Base-by-base conservation (phyloP, 2,888 invertebrate species). In the Merodon equestris region DNA sequence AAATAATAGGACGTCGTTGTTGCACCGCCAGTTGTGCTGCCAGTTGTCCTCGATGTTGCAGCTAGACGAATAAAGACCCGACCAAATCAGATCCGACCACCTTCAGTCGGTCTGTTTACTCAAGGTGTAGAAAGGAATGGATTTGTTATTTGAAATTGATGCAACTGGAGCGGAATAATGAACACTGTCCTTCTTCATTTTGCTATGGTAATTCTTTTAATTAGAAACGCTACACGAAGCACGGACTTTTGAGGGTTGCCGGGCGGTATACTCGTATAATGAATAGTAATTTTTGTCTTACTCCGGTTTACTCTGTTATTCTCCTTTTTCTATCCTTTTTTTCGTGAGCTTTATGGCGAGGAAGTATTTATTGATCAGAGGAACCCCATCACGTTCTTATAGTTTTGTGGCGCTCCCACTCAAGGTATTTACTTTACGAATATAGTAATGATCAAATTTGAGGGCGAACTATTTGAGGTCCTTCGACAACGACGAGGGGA, bases 171-270 rank as follows among this genome's bases (percentile, higher is more conserved):
- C 18, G 27, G 40, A 61, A 47, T 61, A 54, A 60, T 47, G 13
- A 61, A 48, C 9, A 27, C 42, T 42, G 47, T 47, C 60, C 45
- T 38, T 68, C 54, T 53, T 54, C 53, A 60, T 53, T 70, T 70
- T 12, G 19, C 9, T 47, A 47, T 58, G 58, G 18, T 48, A 48
- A 48, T 47, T 58, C 27, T 58, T 47, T 47, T 47, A 38, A 58
- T 47, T 36, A 19, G 3, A 58, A 38, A 47, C 27, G 27, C 27
- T 9, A 19, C 0, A 1, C 18, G n/a, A 5, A 18, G 1, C n/a
- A 1, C 4, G 57, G 34, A 27, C 2, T 27, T 45, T 14, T 53
- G 34, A 9, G 48, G 44, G 38, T n/a, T n/a, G n/a, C n/a, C 7
- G 27, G 27, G 27, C 7, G 27, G 7, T 7, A 7, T 27, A 27